phyloP scores from a whole-genome alignment of 2,888 invertebrate species.

The Tetragnatha montana region DNA sequence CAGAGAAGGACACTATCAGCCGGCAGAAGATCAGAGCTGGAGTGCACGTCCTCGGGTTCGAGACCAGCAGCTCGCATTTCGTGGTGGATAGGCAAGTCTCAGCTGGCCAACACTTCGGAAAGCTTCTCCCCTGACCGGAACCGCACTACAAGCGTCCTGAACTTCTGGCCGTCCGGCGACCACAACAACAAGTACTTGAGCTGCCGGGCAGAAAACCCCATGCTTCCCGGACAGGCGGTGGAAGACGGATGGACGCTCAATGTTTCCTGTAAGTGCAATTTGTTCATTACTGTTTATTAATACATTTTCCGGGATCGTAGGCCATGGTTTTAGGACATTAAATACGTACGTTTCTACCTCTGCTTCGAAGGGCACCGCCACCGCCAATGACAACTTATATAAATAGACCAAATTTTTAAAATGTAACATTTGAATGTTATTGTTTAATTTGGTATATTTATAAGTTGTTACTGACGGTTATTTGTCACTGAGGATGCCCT shows the following conservation, averaged over 20 bases:
- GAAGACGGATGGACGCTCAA: constrained; percentile 71
- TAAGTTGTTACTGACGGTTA: too few relatives aligned
- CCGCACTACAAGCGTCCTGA: constrained; percentile 72
- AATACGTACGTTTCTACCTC: too few relatives aligned
- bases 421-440: too few relatives aligned
- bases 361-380: too few relatives aligned
- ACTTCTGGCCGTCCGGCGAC: constrained; percentile 62
- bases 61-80: constrained; percentile 71
- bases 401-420: too few relatives aligned
- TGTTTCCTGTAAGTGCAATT: constrained; percentile 68
- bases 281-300: too few relatives aligned
- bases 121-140: constrained; percentile 71
- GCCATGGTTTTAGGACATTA: too few relatives aligned
- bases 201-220: constrained; percentile 70
- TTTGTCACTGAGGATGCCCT: too few relatives aligned
- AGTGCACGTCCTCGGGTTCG: constrained; percentile 71
- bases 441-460: too few relatives aligned
- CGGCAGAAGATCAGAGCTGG: constrained; percentile 63
- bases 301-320: too few relatives aligned
- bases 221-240: constrained; percentile 57
- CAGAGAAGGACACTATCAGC: constrained; percentile 62
- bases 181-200: constrained; percentile 68
- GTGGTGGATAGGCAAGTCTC: constrained; percentile 69
- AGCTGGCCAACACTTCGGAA: constrained; percentile 59
- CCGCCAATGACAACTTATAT: too few relatives aligned